Evolutionary conservation across 2,113 vertebrate species (phyloP), one percentile per base, ranked within the genome.

Genomic region (Neofelis nebulosa): DNA sequence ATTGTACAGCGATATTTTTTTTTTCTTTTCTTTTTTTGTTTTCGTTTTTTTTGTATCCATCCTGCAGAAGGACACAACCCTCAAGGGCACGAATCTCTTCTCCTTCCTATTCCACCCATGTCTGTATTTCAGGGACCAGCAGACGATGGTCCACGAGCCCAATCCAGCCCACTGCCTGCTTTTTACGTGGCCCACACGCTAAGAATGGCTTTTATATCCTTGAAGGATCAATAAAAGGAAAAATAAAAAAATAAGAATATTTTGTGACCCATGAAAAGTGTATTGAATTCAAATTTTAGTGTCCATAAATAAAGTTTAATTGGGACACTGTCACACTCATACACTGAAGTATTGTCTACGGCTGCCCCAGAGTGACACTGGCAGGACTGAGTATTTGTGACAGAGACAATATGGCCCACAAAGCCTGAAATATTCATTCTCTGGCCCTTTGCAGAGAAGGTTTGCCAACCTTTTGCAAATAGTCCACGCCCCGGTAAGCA

Each of bases 281-380:
- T 2, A 33, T 52, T 13, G 57, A 83, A 83, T 66, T 52, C 33
- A 82, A 66, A 31, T 50, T 41, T 94, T 71, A 25, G 38, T 23
- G 74, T 15, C 27, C 6, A 3, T 27, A 74, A 80, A 84, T 41
- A 68, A 48, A 29, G 36, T n/a, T 31, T 50, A 9, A 21, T 38
- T 16, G 50, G 48, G 80, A 15, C 18, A 16, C 8, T 29, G 18
- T 5, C 2, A 5, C 4, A 7, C 14, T 48, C 7, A 2, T 23
- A 19, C 19, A 33, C 1, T 1, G 12, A 36, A 4, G 5, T 5
- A 12, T 38, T 21, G 0, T 19, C 74, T 45, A 0, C 1, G 33
- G 55, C 3, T 13, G 0, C 13, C 45, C 45, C 45, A 9, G 45
- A 45, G 45, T 45, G 45, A 13, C 1, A 0, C 3, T 1, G 66